A percentile compares a stretch with the other conserved stretches of the same genome.
Conservation (phyloP, 2,888 invertebrate genomes). For the Cheilosia vernalis region DNA sequence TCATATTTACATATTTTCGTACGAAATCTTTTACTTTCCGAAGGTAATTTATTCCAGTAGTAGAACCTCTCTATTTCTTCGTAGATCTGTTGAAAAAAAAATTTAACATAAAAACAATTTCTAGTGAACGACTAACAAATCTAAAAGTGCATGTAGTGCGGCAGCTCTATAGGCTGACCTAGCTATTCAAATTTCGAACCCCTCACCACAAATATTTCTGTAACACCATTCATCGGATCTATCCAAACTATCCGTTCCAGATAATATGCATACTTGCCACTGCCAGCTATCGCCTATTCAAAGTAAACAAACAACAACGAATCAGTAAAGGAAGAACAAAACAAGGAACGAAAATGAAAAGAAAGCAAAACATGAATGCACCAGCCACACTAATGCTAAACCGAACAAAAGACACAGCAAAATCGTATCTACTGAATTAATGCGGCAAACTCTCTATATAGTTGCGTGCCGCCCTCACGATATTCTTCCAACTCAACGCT, state of each 20-base stretch:
- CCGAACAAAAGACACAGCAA: slow-evolving; percentile 11
- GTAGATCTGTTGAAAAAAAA: neutral
- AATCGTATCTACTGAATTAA: slow-evolving; percentile 55
- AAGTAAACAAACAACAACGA: slow-evolving; percentile 50
- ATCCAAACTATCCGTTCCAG: slow-evolving; percentile 42
- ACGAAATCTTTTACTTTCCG: too few relatives aligned
- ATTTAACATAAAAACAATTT: neutral
- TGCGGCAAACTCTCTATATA: slow-evolving; percentile 22
- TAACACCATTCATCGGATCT: slow-evolving; percentile 53
- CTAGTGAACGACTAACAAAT: neutral
- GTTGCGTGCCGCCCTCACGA: slow-evolving; percentile 29
- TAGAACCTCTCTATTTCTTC: too few relatives aligned
- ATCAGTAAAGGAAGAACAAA: slow-evolving; percentile 29
- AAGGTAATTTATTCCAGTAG: too few relatives aligned
- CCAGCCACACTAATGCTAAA: neutral
- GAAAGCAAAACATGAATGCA: slow-evolving; percentile 1
- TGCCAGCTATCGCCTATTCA: slow-evolving; percentile 44
- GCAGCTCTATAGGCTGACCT: slow-evolving; percentile 59
- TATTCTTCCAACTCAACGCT: neutral
- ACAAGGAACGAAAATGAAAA: slow-evolving; percentile 29
- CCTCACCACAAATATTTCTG: slow-evolving; percentile 2
- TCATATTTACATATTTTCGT: too few relatives aligned
- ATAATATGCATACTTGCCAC: slow-evolving; percentile 40
- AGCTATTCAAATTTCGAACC: slow-evolving; percentile 38
- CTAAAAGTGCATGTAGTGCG: neutral